A percentile compares a stretch with the other conserved stretches of the same genome.
These are phyloP conservation scores for Mamestra brassicae DNA, from an alignment of 2,888 invertebrate species.

Conservation along the genomic window DNA sequence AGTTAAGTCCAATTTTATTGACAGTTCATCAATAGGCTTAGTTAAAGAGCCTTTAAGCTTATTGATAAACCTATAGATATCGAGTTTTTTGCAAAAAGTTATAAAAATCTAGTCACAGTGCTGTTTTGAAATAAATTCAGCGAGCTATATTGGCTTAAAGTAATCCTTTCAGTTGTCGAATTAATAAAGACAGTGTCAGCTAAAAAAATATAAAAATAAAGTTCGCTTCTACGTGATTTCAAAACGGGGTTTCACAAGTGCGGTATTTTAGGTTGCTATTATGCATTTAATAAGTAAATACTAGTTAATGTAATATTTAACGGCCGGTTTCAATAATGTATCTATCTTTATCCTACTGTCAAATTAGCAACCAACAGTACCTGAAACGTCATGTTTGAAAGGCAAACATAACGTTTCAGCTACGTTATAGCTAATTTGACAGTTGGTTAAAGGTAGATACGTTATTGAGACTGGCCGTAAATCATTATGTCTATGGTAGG, in stretches of 20 bases:
- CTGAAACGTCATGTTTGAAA: too few relatives aligned
- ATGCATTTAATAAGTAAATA: too few relatives aligned
- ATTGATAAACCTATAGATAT: constrained; percentile 1
- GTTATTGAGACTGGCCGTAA: too few relatives aligned
- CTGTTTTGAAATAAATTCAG: constrained; percentile 30
- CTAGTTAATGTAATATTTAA: too few relatives aligned
- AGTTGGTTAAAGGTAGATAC: too few relatives aligned
- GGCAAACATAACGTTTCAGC: too few relatives aligned
- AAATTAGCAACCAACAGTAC: too few relatives aligned
- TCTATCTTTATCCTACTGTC: too few relatives aligned
- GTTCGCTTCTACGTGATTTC: background rate
- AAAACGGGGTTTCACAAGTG: constrained; percentile 4
- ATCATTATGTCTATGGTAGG: too few relatives aligned
- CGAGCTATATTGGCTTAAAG: constrained; percentile 31
- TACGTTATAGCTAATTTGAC: too few relatives aligned
- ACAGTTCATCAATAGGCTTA: constrained; percentile 30
- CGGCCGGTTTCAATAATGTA: too few relatives aligned
- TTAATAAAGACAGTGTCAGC: constrained; percentile 46
- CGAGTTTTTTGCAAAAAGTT: constrained; percentile 27
- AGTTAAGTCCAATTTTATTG: constrained; percentile 10
- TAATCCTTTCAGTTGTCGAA: constrained; percentile 57
- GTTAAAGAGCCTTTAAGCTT: constrained; percentile 12
- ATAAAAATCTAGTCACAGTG: constrained; percentile 33
- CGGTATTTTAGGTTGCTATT: background rate
- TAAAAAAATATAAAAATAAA: constrained; percentile 33